A percentile compares a stretch with the other conserved stretches of the same genome.
These are phyloP conservation scores for Barbus barbus DNA, from an alignment of 2,113 vertebrate species.

Conservation along the genomic window DNA sequence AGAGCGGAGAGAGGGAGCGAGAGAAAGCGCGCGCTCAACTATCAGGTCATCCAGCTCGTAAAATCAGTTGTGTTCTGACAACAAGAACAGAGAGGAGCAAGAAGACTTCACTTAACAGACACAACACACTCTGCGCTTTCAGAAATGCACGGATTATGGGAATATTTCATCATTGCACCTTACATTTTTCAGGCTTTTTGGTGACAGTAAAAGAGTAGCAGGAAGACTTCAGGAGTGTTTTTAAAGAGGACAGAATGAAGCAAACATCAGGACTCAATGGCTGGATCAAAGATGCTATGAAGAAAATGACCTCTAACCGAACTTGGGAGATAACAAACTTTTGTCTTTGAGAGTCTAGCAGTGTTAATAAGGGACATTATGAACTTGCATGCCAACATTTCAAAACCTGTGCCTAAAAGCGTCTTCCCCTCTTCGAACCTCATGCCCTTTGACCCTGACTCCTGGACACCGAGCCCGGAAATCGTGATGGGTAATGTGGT, in stretches of 20 bases:
- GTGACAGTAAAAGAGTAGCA: neutral
- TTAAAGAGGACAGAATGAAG: constrained; percentile 7
- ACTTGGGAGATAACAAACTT: constrained; percentile 30
- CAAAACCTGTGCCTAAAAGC: constrained; percentile 55
- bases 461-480: constrained; percentile 42
- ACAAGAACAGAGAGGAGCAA: constrained; percentile 2
- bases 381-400: constrained; percentile 66
- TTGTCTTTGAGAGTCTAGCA: neutral
- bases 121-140: neutral
- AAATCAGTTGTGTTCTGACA: constrained; percentile 34
- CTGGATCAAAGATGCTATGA: constrained; percentile 20
- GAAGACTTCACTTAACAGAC: neutral
- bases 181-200: constrained; percentile 7
- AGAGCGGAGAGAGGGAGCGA: constrained; percentile 7
- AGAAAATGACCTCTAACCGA: neutral
- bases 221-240: neutral
- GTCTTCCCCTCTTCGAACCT: constrained; percentile 30
- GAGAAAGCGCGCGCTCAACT: neutral
- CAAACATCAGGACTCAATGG: neutral
- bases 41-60: constrained; percentile 34
- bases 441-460: constrained; percentile 44
- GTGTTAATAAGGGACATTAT: constrained; percentile 50
- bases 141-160: constrained; percentile 37
- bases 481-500: constrained; percentile 18
- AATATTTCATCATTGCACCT: neutral